Evolutionary conservation across 2,113 vertebrate species (phyloP), one percentile per base, ranked within the genome.

Genomic region (Motacilla alba): DNA sequence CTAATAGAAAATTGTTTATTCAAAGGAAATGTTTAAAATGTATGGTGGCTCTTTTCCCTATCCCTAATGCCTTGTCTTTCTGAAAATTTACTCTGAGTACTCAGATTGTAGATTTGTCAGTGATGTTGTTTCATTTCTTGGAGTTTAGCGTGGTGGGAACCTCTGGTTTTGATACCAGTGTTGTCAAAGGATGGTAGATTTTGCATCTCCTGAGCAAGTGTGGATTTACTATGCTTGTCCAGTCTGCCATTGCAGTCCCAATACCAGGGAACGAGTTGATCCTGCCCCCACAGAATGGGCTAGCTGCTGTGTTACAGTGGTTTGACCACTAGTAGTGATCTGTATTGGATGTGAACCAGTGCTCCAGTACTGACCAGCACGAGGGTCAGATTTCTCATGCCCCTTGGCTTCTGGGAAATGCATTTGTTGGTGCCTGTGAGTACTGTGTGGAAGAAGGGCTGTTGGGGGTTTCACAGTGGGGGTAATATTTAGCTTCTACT

Each of bases 251-350:
- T 63, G 20, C 3, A 76, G 59, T 52, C 62, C n/a, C 24, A 41
- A 1, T 37, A 28, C 31, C 33, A 58, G 63, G 35, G 55, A 58
- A 75, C 0, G 2, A 72, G 74, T 9, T 27, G 49, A 37, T 92
- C 7, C 5, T 83, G 37, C 74, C 28, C 11, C 31, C 6, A 4
- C 20, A 63, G 13, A 67, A 47, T 0, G 9, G 53, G 6, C 30
- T 39, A 3, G 33, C 28, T 41, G 10, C 23, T 10, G 0, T 46
- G 0, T 26, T 26, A 3, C 4, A 22, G 41, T 27, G 11, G 23
- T 30, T 80, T 88, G 44, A 27, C 23, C 17, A 3, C n/a, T 28
- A 44, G 23, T 28, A 44, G 23, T 20, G 70, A 46, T 73, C 33
- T 58, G 14, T 47, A 3, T 0, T 44, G 59, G 43, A 11, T 3